These are phyloP conservation scores for Puma concolor DNA, from an alignment of 2,113 vertebrate genomes.

Conservation along the genomic window DNA sequence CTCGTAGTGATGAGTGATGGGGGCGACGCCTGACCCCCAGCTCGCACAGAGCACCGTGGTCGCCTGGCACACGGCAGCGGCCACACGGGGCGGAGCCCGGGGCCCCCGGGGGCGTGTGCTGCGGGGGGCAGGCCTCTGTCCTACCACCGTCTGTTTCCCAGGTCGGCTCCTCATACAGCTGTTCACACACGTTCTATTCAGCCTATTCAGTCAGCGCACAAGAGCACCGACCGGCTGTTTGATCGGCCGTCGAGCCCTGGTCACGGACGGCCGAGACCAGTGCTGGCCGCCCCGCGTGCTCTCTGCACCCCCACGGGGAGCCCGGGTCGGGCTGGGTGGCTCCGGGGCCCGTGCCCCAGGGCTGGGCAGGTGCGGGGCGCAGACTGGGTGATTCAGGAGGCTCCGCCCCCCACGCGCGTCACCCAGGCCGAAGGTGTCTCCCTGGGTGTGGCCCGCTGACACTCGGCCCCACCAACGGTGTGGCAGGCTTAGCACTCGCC, in stretches of 20 bases:
- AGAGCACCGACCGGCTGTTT: background rate
- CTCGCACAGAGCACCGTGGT: fast-evolving
- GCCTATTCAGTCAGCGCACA: background rate
- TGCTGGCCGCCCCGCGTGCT: fast-evolving
- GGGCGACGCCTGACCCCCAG: background rate
- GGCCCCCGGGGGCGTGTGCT: fast-evolving
- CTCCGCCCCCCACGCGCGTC: background rate
- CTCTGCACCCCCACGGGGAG: background rate
- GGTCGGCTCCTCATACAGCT: fast-evolving
- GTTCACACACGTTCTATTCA: fast-evolving
- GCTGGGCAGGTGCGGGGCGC: background rate
- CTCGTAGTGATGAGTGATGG: background rate
- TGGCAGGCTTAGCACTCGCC: background rate
- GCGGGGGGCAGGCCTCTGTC: background rate
- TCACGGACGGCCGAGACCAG: background rate
- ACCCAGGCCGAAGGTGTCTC: background rate
- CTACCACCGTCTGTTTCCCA: too few species aligned
- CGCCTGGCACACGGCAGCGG: background rate
- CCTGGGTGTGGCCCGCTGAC: background rate
- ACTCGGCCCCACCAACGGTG: background rate
- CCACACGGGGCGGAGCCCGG: background rate
- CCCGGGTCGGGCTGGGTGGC: background rate
- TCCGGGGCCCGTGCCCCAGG: background rate
- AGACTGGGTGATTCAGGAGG: background rate
- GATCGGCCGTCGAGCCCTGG: fast-evolving